Percentiles rank a stretch among this genome's conserved stretches.
phyloP scores from a whole-genome alignment of 2,113 vertebrate genomes.

The Columba janthina region DNA sequence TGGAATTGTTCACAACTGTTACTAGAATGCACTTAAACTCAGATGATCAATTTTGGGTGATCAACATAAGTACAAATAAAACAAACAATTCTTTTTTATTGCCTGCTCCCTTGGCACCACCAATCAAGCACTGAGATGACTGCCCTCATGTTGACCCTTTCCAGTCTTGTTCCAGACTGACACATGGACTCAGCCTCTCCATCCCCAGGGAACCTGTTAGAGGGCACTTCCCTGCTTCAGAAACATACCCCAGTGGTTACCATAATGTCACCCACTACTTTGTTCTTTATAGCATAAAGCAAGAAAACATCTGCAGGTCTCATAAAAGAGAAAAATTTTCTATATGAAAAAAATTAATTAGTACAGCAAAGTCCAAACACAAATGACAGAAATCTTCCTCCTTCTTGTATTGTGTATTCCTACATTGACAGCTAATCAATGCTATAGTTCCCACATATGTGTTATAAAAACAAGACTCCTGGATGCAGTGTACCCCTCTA shows the following conservation, averaged over 20 bases:
- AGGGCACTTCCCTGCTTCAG: not conserved
- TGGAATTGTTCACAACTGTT: not conserved
- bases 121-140: not conserved
- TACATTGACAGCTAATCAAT: not conserved
- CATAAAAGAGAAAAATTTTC: not conserved
- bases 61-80: not conserved
- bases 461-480: not conserved
- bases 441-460: not conserved
- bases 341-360: not conserved
- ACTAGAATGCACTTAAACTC: not conserved
- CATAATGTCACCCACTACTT: accelerated
- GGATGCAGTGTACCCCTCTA: not conserved
- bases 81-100: not conserved
- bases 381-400: not conserved
- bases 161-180: not conserved
- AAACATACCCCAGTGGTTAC: not conserved
- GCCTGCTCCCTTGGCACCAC: not conserved
- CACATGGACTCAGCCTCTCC: not conserved
- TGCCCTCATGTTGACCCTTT: not conserved
- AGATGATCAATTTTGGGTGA: not conserved
- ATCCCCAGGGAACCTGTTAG: not conserved
- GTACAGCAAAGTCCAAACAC: not conserved
- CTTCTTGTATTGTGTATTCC: not conserved
- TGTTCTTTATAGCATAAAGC: not conserved
- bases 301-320: not conserved